Percentiles rank a stretch among this genome's conserved stretches.
Evolutionary conservation across 2,888 invertebrate genomes (phyloP).

Genomic region (Orchesella flavescens): DNA sequence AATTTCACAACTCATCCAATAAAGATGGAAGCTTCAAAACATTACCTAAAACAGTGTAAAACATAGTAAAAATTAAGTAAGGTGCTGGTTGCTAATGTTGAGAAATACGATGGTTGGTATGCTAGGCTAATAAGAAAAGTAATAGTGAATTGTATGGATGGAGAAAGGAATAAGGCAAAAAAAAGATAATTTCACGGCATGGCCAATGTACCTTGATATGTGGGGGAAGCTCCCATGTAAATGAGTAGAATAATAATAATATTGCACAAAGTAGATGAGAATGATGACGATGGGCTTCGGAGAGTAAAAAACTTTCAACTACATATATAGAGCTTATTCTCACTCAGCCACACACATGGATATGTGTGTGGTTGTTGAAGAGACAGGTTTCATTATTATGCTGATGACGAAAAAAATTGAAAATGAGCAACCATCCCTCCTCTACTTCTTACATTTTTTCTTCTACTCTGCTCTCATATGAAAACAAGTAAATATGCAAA

Average conservation of each 20-base stretch:
- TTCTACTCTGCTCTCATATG: constrained; percentile 1
- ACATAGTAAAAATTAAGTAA: background rate
- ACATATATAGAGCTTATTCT: background rate
- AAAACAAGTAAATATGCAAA: constrained; percentile 37
- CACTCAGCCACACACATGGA: background rate
- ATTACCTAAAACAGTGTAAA: background rate
- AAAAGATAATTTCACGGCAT: constrained; percentile 25
- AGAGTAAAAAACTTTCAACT: background rate
- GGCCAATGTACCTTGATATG: constrained; percentile 10
- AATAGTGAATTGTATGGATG: background rate
- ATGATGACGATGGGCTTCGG: too few relatives aligned
- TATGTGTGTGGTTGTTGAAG: background rate
- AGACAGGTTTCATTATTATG: constrained; percentile 33
- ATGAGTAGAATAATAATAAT: constrained; percentile 28
- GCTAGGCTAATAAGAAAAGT: background rate
- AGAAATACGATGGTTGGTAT: too few relatives aligned
- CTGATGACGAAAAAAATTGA: constrained; percentile 32
- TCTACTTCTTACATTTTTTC: constrained; percentile 11
- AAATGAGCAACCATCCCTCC: constrained; percentile 15
- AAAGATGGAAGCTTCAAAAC: too few relatives aligned
- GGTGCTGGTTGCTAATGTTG: background rate
- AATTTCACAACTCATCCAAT: too few relatives aligned
- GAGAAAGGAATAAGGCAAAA: background rate
- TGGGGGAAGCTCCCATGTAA: background rate
- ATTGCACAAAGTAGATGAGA: constrained; percentile 9